Conservation (phyloP, 2,888 invertebrate species). For the Epiblema foenella region DNA sequence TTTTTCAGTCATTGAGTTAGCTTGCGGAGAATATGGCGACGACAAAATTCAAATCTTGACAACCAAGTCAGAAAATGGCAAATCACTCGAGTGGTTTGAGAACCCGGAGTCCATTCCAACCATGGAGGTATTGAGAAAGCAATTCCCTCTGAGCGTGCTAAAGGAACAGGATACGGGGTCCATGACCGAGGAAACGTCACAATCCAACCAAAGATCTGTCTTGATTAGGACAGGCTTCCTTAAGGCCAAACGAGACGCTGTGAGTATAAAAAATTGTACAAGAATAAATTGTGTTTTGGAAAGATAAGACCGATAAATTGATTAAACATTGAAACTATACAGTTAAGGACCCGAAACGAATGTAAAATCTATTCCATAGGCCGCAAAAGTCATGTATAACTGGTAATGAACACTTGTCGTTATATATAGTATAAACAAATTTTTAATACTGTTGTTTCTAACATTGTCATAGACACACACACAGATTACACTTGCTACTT, state of each 20-base stretch:
- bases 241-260: slow-evolving; percentile 90
- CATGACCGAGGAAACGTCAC: slow-evolving; percentile 88
- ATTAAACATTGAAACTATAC: too few species aligned
- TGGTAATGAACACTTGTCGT: too few species aligned
- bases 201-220: slow-evolving; percentile 88
- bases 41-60: slow-evolving; percentile 89
- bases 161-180: slow-evolving; percentile 72
- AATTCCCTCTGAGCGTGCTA: slow-evolving; percentile 80
- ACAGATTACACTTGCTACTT: too few species aligned
- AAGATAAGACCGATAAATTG: too few species aligned
- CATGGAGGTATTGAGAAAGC: slow-evolving; percentile 84
- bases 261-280: slow-evolving; percentile 60
- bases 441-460: too few species aligned
- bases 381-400: too few species aligned
- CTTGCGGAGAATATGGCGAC: slow-evolving; percentile 95
- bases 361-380: too few species aligned
- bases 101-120: slow-evolving; percentile 83
- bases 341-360: too few species aligned
- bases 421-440: too few species aligned
- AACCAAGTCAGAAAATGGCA: slow-evolving; percentile 89
- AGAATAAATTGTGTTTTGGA: too few species aligned
- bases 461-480: too few species aligned
- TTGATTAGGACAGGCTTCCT: slow-evolving; percentile 89
- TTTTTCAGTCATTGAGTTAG: slow-evolving; percentile 94
- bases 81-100: slow-evolving; percentile 88